Percentiles rank a stretch among this genome's conserved stretches.
Evolutionary conservation across 2,888 invertebrate species (phyloP).

Genomic region (Drosophila monieri): DNA sequence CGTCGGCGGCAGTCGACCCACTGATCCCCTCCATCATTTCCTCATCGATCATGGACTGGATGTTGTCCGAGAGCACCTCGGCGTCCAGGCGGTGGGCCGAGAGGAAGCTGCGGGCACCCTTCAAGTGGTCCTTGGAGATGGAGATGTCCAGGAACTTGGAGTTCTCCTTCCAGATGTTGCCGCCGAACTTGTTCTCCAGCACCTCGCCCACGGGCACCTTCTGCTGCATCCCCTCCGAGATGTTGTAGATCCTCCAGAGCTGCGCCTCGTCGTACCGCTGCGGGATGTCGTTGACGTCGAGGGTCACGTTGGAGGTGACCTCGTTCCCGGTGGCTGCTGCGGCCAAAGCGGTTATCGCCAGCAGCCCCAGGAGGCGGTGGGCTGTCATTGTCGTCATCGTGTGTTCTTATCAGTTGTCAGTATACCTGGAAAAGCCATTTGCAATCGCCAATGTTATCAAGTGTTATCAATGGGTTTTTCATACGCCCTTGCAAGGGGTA

Average conservation of each 20-base stretch:
- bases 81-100: conserved; percentile 86
- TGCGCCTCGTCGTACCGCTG: conserved; percentile 80
- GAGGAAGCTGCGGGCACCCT: conserved; percentile 87
- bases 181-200: conserved; percentile 80
- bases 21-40: conserved; percentile 86
- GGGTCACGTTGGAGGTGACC: conserved; percentile 36
- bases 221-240: conserved; percentile 67
- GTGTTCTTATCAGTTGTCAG: conserved; percentile 5
- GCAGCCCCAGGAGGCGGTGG: conserved; percentile 4
- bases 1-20: conserved; percentile 84
- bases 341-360: conserved; percentile 1
- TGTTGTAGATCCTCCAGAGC: conserved; percentile 82
- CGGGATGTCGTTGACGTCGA: conserved; percentile 72
- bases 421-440: conserved; percentile 16
- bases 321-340: neutral
- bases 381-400: conserved; percentile 7
- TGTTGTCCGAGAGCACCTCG: conserved; percentile 88
- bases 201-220: conserved; percentile 67
- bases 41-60: conserved; percentile 90
- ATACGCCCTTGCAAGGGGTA: neutral
- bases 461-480: conserved; percentile 14
- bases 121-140: conserved; percentile 86
- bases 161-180: conserved; percentile 83
- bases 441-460: conserved; percentile 7
- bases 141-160: conserved; percentile 87